These are phyloP conservation scores for Zhengitettix transpicula DNA, from an alignment of 2,888 invertebrate genomes.

Conservation along the genomic window DNA sequence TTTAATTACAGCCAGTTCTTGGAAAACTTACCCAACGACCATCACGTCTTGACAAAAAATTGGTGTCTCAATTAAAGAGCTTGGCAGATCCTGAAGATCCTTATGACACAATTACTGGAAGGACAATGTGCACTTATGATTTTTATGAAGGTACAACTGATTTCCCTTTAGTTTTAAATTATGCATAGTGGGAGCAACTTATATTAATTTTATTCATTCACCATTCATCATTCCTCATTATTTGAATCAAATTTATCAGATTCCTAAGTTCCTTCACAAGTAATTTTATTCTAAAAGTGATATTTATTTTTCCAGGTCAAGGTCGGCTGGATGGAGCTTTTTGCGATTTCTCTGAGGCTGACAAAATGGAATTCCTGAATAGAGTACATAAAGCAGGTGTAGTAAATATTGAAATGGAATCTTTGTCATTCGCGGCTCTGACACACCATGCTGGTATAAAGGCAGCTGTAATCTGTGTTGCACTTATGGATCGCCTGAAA, in stretches of 20 bases:
- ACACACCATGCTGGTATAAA: conserved; percentile 86
- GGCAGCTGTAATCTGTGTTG: conserved; percentile 87
- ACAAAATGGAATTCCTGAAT: conserved; percentile 76
- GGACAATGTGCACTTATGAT: conserved; percentile 92
- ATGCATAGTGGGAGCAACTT: too few relatives aligned
- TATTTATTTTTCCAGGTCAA: conserved; percentile 46
- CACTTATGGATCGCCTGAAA: conserved; percentile 77
- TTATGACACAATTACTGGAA: conserved; percentile 75
- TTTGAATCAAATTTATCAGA: too few relatives aligned
- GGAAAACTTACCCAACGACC: conserved; percentile 69
- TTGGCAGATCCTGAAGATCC: conserved; percentile 62
- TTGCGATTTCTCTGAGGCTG: conserved; percentile 80
- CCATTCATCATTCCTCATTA: too few relatives aligned
- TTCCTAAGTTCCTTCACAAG: neutral
- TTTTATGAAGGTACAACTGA: conserved; percentile 75
- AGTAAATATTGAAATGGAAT: conserved; percentile 95
- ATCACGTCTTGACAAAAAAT: conserved; percentile 63
- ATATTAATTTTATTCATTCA: too few relatives aligned
- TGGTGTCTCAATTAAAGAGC: conserved; percentile 62
- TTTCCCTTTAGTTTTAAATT: too few relatives aligned
- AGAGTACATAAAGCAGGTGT: conserved; percentile 62
- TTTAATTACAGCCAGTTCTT: conserved; percentile 50
- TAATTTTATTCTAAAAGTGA: neutral
- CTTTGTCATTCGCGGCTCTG: conserved; percentile 79
- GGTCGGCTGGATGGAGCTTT: conserved; percentile 92